Evolutionary conservation across 1,140 invertebrate species (phyloP).

Genomic region (Sycophaga agraensis): DNA sequence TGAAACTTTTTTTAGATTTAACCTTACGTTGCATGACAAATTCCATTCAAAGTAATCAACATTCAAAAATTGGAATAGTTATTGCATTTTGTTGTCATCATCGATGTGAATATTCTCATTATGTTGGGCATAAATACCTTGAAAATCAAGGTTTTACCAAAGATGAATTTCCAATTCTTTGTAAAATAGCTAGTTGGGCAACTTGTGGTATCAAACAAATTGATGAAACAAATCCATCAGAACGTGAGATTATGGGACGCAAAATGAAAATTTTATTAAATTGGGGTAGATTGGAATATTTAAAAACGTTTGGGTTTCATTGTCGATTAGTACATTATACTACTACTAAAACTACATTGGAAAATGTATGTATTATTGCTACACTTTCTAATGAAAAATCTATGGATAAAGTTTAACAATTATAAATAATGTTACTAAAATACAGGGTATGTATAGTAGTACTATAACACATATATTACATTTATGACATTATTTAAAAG

Average conservation of each 20-base stretch:
- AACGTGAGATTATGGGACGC: constrained; percentile 67
- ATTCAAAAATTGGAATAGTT: constrained; percentile 62
- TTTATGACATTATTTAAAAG: too few species aligned
- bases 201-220: constrained; percentile 68
- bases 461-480: too few species aligned
- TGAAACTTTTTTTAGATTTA: constrained; percentile 67
- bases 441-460: too few species aligned
- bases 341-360: constrained; percentile 64
- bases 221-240: constrained; percentile 26
- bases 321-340: constrained; percentile 69
- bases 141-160: constrained; percentile 59
- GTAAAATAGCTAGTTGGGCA: constrained; percentile 81
- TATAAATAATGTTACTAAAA: too few species aligned
- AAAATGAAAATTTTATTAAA: constrained; percentile 77
- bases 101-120: constrained; percentile 70
- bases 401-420: background rate
- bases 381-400: constrained; percentile 14
- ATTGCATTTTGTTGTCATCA: constrained; percentile 90
- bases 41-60: constrained; percentile 42
- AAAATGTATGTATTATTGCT: constrained; percentile 78
- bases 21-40: constrained; percentile 68
- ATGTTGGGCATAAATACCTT: constrained; percentile 69
- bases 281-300: constrained; percentile 69
- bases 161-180: constrained; percentile 74
- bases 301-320: constrained; percentile 63